Base-by-base conservation (phyloP, 2,113 vertebrate genomes). In the Odontophorus gujanensis region DNA sequence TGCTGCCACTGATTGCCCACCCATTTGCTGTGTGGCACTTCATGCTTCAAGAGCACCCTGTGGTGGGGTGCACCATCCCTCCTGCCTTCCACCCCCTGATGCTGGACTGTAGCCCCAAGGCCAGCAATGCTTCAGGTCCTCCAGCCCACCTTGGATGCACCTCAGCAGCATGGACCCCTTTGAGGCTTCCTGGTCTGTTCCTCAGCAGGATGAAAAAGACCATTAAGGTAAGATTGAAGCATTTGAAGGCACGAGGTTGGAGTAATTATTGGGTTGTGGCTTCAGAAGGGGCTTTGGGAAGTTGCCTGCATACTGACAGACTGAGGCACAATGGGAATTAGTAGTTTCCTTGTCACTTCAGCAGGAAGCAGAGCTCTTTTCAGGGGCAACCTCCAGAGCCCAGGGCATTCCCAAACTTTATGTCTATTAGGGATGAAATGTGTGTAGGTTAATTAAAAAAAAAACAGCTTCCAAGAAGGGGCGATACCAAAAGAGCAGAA, bases 131-230 rank as follows among this genome's bases (percentile, higher is more conserved):
- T 63, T 69, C 51, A n/a, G 28, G 28, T n/a, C 42, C n/a, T 34
- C 9, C 48, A 57, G 38, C 57, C 19, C 16, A 11, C 0, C 0
- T 1, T 15, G 58, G 28, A 30, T 0, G 0, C 3, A 4, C 11
- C n/a, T 82, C 45, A 25, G 22, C 59, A 61, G 8, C 1, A 1
- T 12, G 20, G 47, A 42, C 26, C 11, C 28, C 13, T 19, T 30
- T 76, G 40, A 66, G 45, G n/a, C 51, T 25, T 63, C 58, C 13
- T 42, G 19, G 9, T 57, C 47, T 9, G 3, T 47, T 80, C 79
- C 50, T 81, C 62, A 75, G 30, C 42, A 59, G 48, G 24, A 62
- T 55, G 25, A 25, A 61, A 26, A 66, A 58, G 7, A 59, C 2
- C 28, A 9, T 48, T 80, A 42, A 57, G 10, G 25, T 36, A 58